These are phyloP conservation scores for Crenichthys baileyi DNA, from an alignment of 2,797 vertebrate species.

Conservation along the genomic window DNA sequence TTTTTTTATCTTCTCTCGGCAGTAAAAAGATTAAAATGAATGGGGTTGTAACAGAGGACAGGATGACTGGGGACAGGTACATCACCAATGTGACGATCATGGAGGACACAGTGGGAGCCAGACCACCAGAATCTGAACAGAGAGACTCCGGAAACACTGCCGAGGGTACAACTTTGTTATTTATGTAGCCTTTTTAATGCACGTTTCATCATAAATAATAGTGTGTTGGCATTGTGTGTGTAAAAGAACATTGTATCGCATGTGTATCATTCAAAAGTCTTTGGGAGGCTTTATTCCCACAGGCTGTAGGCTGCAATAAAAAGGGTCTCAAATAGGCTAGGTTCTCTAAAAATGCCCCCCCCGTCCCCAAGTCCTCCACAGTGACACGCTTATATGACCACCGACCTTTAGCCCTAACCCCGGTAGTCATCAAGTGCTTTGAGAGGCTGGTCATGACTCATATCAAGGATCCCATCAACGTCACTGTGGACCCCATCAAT, in stretches of 20 bases:
- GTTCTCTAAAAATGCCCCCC: too few relatives aligned
- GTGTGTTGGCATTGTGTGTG: background rate
- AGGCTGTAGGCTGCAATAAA: background rate
- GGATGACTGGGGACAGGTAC: conserved; percentile 80
- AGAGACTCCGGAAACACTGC: conserved; percentile 25
- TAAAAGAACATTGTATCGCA: background rate
- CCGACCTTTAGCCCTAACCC: too few relatives aligned
- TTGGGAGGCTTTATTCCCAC: background rate
- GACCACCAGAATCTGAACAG: conserved; percentile 53
- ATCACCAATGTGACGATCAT: conserved; percentile 74
- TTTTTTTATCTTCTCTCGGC: conserved; percentile 11
- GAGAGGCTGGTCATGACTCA: too few relatives aligned
- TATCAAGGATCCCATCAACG: too few relatives aligned
- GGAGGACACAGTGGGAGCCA: conserved; percentile 78
- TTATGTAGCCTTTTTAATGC: background rate
- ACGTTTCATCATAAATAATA: background rate
- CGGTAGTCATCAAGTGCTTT: too few relatives aligned
- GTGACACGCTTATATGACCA: too few relatives aligned
- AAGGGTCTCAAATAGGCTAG: too few relatives aligned
- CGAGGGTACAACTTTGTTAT: conserved; percentile 23
- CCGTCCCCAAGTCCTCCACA: too few relatives aligned
- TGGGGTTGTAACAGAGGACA: conserved; percentile 79
- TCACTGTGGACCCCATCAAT: too few relatives aligned
- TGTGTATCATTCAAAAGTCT: background rate
- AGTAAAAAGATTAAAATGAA: conserved; percentile 84